Conservation (phyloP, 2,113 vertebrate species). For the Petroica traversi region DNA sequence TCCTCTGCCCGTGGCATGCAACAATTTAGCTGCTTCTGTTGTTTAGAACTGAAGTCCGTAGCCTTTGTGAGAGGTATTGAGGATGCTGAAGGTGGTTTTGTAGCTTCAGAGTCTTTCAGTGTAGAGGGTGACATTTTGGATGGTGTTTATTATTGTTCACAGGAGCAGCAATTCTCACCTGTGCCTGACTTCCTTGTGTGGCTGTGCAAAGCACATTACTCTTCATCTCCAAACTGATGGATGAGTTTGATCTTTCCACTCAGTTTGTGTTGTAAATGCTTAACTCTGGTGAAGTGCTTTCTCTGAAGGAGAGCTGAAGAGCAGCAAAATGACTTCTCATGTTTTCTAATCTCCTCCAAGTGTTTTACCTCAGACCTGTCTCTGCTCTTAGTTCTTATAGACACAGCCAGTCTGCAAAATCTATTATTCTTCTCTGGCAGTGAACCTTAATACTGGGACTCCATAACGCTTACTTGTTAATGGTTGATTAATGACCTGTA, state of each 20-base stretch:
- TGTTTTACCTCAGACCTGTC: constrained; percentile 42
- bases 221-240: constrained; percentile 28
- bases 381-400: constrained; percentile 9
- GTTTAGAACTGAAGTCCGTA: background rate
- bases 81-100: background rate
- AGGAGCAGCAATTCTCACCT: constrained; percentile 11
- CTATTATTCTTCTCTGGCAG: constrained; percentile 25
- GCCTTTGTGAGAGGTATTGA: background rate
- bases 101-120: background rate
- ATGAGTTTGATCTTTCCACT: constrained; percentile 44
- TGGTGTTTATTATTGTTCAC: constrained; percentile 2
- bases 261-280: background rate
- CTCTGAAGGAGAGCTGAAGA: background rate
- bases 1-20: background rate
- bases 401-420: constrained; percentile 15
- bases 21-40: background rate
- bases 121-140: background rate
- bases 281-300: constrained; percentile 22
- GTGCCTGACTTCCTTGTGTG: background rate
- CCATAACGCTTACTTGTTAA: constrained; percentile 33
- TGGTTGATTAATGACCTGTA: constrained; percentile 60
- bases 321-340: background rate
- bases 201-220: constrained; percentile 20
- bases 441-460: constrained; percentile 22
- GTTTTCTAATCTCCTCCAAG: constrained; percentile 46